Percentiles rank a stretch among this genome's conserved stretches.
Conservation (phyloP, 2,113 vertebrate genomes). For the Acinonyx jubatus region DNA sequence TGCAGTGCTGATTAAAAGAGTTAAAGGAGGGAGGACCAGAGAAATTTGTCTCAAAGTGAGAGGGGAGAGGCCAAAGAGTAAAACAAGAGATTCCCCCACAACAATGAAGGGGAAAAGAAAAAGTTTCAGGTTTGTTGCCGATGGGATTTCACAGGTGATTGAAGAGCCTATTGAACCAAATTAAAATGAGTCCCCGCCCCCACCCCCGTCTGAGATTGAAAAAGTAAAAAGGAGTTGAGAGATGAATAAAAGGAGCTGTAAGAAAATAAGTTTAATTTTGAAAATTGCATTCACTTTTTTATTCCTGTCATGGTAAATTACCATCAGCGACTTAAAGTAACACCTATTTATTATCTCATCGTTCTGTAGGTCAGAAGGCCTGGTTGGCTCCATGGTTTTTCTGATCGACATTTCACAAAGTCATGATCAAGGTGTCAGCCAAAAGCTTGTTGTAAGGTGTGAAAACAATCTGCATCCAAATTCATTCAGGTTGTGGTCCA, state of each 20-base stretch:
- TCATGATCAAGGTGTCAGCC: background rate
- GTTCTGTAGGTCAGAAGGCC: background rate
- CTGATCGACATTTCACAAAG: background rate
- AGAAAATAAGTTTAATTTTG: background rate
- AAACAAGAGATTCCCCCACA: background rate
- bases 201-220: background rate
- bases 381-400: background rate
- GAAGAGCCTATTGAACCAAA: background rate
- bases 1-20: slow-evolving; percentile 50
- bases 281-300: background rate
- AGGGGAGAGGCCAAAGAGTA: background rate
- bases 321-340: background rate
- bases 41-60: background rate
- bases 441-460: background rate
- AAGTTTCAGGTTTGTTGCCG: background rate
- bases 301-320: background rate
- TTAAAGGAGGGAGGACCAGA: background rate
- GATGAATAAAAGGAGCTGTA: background rate
- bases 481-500: background rate
- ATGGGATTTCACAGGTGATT: background rate
- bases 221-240: background rate
- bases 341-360: background rate
- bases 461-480: background rate
- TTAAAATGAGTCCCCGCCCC: background rate
- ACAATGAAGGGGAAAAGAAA: background rate